phyloP scores from a whole-genome alignment of 1,140 invertebrate genomes.

The Drosophila santomea region DNA sequence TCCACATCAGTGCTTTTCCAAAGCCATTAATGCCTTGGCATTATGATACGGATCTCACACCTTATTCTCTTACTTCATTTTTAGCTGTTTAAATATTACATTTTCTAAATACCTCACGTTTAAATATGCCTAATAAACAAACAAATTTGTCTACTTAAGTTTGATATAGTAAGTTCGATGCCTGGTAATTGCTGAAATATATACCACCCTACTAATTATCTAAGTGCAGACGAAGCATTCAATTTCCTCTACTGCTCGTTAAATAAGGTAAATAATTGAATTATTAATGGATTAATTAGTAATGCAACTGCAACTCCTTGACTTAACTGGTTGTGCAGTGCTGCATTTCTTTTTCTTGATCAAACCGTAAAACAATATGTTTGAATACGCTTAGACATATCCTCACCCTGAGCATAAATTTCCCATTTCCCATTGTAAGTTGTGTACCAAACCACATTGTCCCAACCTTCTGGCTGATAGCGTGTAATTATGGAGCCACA shows the following conservation, averaged over 20 bases:
- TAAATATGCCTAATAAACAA: background rate
- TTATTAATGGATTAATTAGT: background rate
- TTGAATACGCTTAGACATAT: background rate
- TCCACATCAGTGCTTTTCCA: background rate
- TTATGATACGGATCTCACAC: background rate
- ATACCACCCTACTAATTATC: no score
- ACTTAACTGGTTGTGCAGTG: background rate
- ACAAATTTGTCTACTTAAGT: no score
- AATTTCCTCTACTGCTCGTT: no score
- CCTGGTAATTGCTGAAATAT: no score
- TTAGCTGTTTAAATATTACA: no score
- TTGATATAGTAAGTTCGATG: no score
- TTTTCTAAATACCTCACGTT: no score
- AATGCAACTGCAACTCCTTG: background rate
- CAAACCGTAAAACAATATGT: background rate
- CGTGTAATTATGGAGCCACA: slow-evolving; percentile 16
- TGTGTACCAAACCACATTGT: background rate
- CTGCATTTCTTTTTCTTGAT: background rate
- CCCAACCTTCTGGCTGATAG: slow-evolving; percentile 6
- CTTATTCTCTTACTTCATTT: background rate
- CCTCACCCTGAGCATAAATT: background rate
- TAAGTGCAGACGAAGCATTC: no score
- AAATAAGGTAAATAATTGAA: no score
- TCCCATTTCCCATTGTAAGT: background rate
- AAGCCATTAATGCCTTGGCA: no score